phyloP scores from a whole-genome alignment of 2,113 vertebrate genomes.

The Toxotes chatareus region DNA sequence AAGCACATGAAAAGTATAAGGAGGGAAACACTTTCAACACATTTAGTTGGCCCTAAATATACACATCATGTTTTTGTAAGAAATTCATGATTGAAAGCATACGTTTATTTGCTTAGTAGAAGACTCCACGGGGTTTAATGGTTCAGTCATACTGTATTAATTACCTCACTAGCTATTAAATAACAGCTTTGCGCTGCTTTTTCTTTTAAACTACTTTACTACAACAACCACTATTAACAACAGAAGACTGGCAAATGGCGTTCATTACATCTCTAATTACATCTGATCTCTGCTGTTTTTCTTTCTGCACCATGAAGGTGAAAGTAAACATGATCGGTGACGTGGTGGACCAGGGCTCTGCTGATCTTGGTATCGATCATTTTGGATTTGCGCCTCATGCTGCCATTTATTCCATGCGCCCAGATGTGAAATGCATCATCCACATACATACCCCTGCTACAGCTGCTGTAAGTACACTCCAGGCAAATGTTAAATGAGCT shows the following conservation, averaged over 20 bases:
- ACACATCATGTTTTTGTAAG: neutral
- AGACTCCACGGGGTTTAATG: constrained; percentile 11
- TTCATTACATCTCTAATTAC: constrained; percentile 4
- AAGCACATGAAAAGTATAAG: no score
- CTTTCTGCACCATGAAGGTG: constrained; percentile 83
- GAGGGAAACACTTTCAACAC: no score
- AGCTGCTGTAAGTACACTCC: constrained; percentile 89
- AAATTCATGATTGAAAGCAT: neutral
- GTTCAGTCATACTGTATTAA: neutral
- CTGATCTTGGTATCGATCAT: constrained; percentile 88
- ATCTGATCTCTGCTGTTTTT: neutral
- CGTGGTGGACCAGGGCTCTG: constrained; percentile 94
- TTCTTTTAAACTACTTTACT: neutral
- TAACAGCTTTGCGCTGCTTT: neutral
- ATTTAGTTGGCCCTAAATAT: no score
- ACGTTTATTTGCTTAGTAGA: neutral
- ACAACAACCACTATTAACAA: neutral
- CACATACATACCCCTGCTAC: constrained; percentile 93
- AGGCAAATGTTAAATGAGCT: constrained; percentile 30
- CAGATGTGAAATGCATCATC: constrained; percentile 93
- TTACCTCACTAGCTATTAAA: neutral
- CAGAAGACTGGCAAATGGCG: no score
- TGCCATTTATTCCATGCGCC: constrained; percentile 93
- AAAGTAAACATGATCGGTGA: constrained; percentile 96
- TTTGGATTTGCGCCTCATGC: constrained; percentile 93